These are phyloP conservation scores for Halichondria panicea DNA, from an alignment of 37 sponge, comb jelly and placozoan genomes.

Conservation along the genomic window DNA sequence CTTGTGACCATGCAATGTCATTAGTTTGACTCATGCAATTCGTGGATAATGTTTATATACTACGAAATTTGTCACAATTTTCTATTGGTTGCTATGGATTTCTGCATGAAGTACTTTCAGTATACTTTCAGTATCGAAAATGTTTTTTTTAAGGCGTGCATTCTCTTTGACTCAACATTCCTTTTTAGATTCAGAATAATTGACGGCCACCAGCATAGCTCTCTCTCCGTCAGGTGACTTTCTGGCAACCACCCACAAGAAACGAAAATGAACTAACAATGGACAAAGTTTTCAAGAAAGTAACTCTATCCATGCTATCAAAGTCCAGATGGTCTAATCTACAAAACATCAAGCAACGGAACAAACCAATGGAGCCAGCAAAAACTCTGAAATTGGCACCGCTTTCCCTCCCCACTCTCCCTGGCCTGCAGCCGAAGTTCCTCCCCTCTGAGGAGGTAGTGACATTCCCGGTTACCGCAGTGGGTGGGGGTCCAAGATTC, in stretches of 20 bases:
- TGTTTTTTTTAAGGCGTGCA: too few relatives aligned
- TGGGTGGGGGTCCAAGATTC: conserved; percentile 29
- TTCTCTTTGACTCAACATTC: too few relatives aligned
- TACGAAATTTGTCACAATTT: too few relatives aligned
- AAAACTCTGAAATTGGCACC: conserved; percentile 80
- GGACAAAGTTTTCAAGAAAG: conserved; percentile 41
- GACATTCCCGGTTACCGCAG: conserved; percentile 1
- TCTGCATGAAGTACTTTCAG: too few relatives aligned
- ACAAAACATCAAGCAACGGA: conserved; percentile 86
- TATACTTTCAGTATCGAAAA: too few relatives aligned
- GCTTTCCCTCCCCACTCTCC: conserved; percentile 89
- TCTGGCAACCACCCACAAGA: conserved; percentile 85
- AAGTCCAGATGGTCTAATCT: conserved; percentile 86
- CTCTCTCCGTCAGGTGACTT: conserved; percentile 84
- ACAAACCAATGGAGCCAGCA: conserved; percentile 94
- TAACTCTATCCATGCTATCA: conserved; percentile 83
- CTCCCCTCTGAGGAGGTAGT: conserved; percentile 37
- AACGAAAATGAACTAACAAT: too few relatives aligned
- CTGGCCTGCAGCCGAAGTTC: conserved; percentile 74
- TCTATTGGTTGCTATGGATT: too few relatives aligned
- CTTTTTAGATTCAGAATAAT: conserved; percentile 53
- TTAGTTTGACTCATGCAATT: too few relatives aligned
- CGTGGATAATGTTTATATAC: too few relatives aligned
- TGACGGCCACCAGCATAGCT: conserved; percentile 84
- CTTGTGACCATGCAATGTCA: too few relatives aligned